Evolutionary conservation across 2,888 invertebrate species (phyloP).

Genomic region (Nysson spinosus): DNA sequence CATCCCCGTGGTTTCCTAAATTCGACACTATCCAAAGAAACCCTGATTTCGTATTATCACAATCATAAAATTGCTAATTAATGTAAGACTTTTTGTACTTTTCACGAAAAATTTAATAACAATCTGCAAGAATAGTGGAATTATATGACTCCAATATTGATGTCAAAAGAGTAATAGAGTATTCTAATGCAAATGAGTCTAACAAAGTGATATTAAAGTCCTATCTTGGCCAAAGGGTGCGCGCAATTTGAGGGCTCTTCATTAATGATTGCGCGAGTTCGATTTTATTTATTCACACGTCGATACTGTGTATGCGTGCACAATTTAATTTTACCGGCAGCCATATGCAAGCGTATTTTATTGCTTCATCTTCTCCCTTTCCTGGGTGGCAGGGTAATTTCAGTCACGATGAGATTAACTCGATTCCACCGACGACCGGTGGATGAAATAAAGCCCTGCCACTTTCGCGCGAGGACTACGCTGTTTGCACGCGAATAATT

Average conservation of each 20-base stretch:
- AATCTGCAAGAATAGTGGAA: no score
- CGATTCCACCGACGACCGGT: slow-evolving; percentile 26
- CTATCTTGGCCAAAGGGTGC: no score
- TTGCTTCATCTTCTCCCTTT: neutral
- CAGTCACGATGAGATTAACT: slow-evolving; percentile 43
- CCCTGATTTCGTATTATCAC: slow-evolving; percentile 8
- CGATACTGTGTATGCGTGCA: neutral
- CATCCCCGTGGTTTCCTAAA: no score
- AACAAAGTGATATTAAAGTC: no score
- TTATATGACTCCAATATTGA: no score
- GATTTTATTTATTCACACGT: slow-evolving; percentile 2
- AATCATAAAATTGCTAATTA: no score
- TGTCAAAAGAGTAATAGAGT: no score
- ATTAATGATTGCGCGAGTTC: neutral
- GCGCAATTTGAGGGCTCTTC: no score
- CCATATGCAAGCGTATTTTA: slow-evolving; percentile 11
- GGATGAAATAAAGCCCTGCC: slow-evolving; percentile 32
- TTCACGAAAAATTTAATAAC: no score
- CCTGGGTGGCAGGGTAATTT: slow-evolving; percentile 15
- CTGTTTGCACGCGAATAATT: slow-evolving; percentile 42
- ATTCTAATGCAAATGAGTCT: no score
- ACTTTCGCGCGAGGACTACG: slow-evolving; percentile 14
- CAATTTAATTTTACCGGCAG: neutral
- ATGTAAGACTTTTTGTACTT: no score
- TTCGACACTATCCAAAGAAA: no score